Conservation (phyloP, 2,797 vertebrate species). For the Adelosebastes latens region DNA sequence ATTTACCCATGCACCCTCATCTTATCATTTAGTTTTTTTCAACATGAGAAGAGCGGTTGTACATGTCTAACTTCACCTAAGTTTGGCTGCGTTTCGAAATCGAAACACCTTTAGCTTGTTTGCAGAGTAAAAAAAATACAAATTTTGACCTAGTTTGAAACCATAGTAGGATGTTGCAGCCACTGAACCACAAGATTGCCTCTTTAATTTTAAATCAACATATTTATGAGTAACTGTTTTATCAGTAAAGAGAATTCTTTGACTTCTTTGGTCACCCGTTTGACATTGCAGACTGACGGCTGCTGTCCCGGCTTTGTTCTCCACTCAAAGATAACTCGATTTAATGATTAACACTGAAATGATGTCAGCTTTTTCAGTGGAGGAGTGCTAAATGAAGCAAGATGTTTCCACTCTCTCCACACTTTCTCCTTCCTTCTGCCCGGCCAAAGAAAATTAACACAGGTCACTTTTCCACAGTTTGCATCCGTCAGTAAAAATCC, state of each 20-base stretch:
- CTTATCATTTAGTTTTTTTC: neutral
- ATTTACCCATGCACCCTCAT: neutral
- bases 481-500: conserved; percentile 18
- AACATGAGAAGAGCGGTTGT: too few relatives aligned
- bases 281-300: neutral
- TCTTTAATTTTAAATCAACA: neutral
- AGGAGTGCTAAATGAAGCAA: conserved; percentile 2
- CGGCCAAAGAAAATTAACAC: conserved; percentile 14
- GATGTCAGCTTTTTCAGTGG: conserved; percentile 18
- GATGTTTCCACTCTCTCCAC: conserved; percentile 9
- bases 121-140: neutral
- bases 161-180: neutral
- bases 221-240: neutral
- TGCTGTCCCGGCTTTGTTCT: conserved; percentile 6
- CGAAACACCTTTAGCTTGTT: neutral
- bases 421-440: neutral
- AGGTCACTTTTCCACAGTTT: conserved; percentile 10
- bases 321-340: conserved; percentile 18
- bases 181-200: neutral
- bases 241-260: neutral
- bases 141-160: neutral
- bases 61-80: neutral
- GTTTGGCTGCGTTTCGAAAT: neutral
- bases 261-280: neutral
- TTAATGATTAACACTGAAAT: conserved; percentile 32